These are phyloP conservation scores for Diadumene lineata DNA, from an alignment of 92 coral and sea anemone genomes.

Conservation along the genomic window DNA sequence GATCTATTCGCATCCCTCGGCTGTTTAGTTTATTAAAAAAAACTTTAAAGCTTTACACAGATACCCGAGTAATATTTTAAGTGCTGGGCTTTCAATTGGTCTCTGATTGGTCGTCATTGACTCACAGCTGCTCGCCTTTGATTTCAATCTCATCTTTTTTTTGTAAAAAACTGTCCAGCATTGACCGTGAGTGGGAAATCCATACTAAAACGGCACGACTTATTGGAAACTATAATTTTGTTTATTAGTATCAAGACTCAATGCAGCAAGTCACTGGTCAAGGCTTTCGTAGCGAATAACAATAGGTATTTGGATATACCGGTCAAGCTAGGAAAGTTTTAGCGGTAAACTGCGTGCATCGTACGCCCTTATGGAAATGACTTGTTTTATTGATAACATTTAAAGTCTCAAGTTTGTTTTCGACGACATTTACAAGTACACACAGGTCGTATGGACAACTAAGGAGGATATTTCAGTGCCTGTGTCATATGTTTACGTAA, in stretches of 20 bases:
- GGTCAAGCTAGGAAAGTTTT: too few species aligned
- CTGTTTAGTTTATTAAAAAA: slow-evolving; percentile 1
- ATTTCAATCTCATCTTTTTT: not conserved
- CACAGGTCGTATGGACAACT: not conserved
- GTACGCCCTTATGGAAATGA: not conserved
- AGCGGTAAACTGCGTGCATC: too few species aligned
- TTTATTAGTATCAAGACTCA: not conserved
- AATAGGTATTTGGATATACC: too few species aligned
- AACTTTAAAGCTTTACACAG: slow-evolving; percentile 3
- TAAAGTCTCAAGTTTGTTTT: not conserved
- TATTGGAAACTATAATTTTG: not conserved
- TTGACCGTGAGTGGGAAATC: not conserved
- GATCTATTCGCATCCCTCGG: not conserved
- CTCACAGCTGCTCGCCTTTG: slow-evolving; percentile 4
- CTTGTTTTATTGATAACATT: not conserved
- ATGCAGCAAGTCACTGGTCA: not conserved
- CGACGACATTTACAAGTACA: not conserved
- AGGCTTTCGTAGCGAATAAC: not conserved
- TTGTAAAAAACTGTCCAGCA: not conserved
- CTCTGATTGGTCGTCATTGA: not conserved
- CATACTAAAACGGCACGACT: too few species aligned
- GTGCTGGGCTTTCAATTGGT: not conserved
- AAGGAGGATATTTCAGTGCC: not conserved
- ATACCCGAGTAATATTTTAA: not conserved
- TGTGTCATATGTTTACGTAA: too few species aligned